Evolutionary conservation across 2,888 invertebrate genomes (phyloP), one percentile per base, ranked within the genome.

Genomic region (Machimus atricapillus): DNA sequence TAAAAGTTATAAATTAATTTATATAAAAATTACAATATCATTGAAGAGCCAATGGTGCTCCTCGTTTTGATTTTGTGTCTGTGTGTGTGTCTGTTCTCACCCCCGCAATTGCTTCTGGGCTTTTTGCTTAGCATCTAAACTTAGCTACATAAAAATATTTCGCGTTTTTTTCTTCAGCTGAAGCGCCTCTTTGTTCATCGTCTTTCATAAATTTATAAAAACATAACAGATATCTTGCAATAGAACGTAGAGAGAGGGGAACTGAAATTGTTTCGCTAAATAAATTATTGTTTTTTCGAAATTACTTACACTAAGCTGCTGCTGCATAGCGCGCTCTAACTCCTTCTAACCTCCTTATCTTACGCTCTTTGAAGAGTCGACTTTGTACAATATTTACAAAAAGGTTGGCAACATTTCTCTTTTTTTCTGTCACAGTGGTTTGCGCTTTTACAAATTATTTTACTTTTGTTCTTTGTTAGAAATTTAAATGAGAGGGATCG

Each of bases 341-440:
- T 43, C 43, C 12, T 12, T 43, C 19, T 40, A 19, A 74, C 52
- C 23, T 73, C 34, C 87, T 73, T 14, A 43, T 82, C 27, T 77
- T 82, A 58, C 23, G 74, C 31, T 34, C 34, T 7, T 46, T 76
- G 9, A 76, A 74, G 46, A 46, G 66, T 52, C 76, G 37, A 43
- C 56, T 88, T 88, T 88, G 88, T 88, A 88, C 88, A 88, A 78
- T 88, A 88, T 88, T 85, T 88, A 88, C 88, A 88, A 43, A 79
- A 46, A 52, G 52, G 76, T 87, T 86, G 85, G 87, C 87, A 87
- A 85, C 85, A 40, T 66, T 58, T 74, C 34, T 46, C 23, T n/a
- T 58, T 58, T 23, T 9, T 23, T 58, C 58, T 58, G 16, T 79
- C 27, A 43, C 46, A 40, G 79, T 27, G 37, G 19, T 83, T 83